These are phyloP conservation scores for Eclectus roratus DNA, from an alignment of 2,113 vertebrate species.

Conservation along the genomic window DNA sequence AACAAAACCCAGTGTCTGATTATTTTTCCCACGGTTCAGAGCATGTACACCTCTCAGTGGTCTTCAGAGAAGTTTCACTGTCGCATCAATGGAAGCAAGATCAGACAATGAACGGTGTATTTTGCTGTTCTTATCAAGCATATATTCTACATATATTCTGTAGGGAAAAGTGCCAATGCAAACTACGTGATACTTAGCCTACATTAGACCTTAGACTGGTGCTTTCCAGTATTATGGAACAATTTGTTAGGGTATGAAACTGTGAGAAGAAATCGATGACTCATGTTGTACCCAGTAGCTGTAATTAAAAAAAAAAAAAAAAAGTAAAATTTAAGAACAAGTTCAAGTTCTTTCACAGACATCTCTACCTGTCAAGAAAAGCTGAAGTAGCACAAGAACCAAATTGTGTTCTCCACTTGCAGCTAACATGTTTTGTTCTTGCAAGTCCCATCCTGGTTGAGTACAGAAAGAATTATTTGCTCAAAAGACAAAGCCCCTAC, in stretches of 20 bases:
- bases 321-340: not conserved
- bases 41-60: not conserved
- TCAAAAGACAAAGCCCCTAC: not conserved
- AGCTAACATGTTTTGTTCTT: not conserved
- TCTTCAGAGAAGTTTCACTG: not conserved
- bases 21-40: not conserved
- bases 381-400: not conserved
- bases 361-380: not conserved
- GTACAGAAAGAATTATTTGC: not conserved
- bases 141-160: no score
- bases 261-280: not conserved
- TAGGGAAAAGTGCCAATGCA: not conserved
- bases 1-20: not conserved
- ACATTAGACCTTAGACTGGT: not conserved
- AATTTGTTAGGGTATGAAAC: not conserved
- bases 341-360: not conserved
- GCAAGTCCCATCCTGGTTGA: not conserved
- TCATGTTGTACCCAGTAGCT: not conserved
- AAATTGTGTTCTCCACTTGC: not conserved
- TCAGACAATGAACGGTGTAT: not conserved
- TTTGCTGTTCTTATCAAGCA: not conserved
- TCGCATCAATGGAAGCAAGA: not conserved
- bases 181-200: not conserved
- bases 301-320: not conserved
- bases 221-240: not conserved